These are phyloP conservation scores for Chironomus riparius DNA, from an alignment of 2,888 invertebrate genomes.

Conservation along the genomic window DNA sequence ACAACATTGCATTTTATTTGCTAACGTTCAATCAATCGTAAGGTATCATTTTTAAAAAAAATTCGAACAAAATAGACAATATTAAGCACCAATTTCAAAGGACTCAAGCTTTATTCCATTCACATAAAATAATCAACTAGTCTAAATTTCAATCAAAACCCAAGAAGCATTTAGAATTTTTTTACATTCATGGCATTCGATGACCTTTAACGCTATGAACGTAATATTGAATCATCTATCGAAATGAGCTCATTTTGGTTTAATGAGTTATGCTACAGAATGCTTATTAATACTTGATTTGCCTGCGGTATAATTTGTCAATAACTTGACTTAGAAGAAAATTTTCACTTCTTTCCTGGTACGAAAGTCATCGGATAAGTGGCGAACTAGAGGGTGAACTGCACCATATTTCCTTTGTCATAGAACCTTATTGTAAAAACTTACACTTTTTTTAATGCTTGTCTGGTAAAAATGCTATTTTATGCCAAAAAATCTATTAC, in stretches of 20 bases:
- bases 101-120: no score
- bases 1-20: no score
- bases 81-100: no score
- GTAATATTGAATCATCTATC: neutral
- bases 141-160: no score
- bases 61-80: no score
- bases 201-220: no score
- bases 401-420: neutral
- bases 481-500: neutral
- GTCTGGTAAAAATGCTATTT: neutral
- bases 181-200: no score
- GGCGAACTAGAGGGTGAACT: neutral
- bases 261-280: neutral
- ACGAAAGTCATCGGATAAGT: neutral
- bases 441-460: neutral
- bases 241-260: neutral
- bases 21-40: no score
- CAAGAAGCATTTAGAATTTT: no score
- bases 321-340: neutral
- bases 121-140: no score
- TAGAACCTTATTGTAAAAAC: neutral
- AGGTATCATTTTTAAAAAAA: no score
- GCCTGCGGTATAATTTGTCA: neutral
- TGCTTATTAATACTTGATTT: neutral
- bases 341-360: neutral